These are phyloP conservation scores for Saccostrea echinata DNA, from an alignment of 1,140 invertebrate genomes.

Conservation along the genomic window DNA sequence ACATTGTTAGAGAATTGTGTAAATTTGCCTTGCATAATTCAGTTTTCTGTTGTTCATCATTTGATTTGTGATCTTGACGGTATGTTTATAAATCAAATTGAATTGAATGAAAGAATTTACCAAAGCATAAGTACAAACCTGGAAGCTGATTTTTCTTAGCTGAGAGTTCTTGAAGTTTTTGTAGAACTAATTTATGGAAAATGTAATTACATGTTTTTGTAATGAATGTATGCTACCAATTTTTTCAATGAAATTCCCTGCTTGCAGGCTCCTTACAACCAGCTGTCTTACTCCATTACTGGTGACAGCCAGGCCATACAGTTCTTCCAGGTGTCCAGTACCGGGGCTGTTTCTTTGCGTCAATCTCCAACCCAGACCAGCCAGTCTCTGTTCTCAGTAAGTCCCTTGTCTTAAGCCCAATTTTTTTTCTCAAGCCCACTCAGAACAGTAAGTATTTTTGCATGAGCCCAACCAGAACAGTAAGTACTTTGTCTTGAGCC, in stretches of 20 bases:
- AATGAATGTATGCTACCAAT: background rate
- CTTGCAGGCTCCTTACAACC: conserved; percentile 51
- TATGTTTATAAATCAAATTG: no score
- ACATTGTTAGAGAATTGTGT: no score
- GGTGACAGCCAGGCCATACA: conserved; percentile 18
- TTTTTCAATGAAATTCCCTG: background rate
- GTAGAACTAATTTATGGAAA: background rate
- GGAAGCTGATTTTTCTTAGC: background rate
- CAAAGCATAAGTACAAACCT: no score
- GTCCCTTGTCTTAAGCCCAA: background rate
- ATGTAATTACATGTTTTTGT: background rate
- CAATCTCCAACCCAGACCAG: conserved; percentile 33
- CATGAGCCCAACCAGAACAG: no score
- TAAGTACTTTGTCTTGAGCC: conserved; percentile 32
- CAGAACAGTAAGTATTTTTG: no score
- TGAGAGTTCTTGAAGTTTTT: background rate
- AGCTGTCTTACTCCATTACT: conserved; percentile 43
- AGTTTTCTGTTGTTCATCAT: no score
- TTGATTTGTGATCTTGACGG: no score
- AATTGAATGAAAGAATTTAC: no score
- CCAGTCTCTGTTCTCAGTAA: conserved; percentile 51
- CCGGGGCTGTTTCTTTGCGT: conserved; percentile 15
- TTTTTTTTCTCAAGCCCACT: no score
- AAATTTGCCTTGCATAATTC: no score
- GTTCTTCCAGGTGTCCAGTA: conserved; percentile 41